These are phyloP conservation scores for Ammodytes dubius DNA, from an alignment of 2,113 vertebrate species.

Conservation along the genomic window DNA sequence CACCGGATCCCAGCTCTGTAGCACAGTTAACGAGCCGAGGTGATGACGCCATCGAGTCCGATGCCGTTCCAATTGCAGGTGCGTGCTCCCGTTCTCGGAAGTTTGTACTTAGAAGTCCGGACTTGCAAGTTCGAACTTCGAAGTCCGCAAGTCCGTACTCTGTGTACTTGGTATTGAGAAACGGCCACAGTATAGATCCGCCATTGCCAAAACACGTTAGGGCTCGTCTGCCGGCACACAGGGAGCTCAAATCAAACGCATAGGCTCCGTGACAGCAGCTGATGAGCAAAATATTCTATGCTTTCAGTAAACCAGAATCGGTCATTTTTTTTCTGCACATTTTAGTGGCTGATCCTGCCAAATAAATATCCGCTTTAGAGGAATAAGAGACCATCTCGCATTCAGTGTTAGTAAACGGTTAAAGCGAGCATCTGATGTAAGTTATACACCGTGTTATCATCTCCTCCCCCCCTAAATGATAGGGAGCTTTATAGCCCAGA, in stretches of 20 bases:
- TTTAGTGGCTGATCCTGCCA: neutral
- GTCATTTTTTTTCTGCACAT: neutral
- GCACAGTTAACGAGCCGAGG: too few relatives aligned
- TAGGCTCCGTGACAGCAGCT: slow-evolving; percentile 28
- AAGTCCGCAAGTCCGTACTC: too few relatives aligned
- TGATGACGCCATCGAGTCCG: too few relatives aligned
- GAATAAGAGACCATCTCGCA: neutral
- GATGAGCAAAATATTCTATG: neutral
- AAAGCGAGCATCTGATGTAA: slow-evolving; percentile 19
- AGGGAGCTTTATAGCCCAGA: slow-evolving; percentile 41
- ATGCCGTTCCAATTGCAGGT: too few relatives aligned
- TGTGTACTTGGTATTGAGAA: too few relatives aligned
- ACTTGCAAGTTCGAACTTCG: too few relatives aligned
- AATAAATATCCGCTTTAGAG: neutral
- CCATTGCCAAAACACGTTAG: accelerated
- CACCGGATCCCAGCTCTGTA: too few relatives aligned
- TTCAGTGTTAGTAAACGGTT: too few relatives aligned
- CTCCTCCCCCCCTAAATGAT: slow-evolving; percentile 46
- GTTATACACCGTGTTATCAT: slow-evolving; percentile 6
- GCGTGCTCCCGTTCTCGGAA: too few relatives aligned
- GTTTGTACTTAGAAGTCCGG: too few relatives aligned
- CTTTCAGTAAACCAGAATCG: slow-evolving; percentile 8
- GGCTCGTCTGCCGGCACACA: neutral
- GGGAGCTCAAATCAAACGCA: slow-evolving; percentile 16
- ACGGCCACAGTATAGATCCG: too few relatives aligned